These are phyloP conservation scores for Acipenser ruthenus DNA, from an alignment of 2,797 vertebrate species.

Conservation along the genomic window DNA sequence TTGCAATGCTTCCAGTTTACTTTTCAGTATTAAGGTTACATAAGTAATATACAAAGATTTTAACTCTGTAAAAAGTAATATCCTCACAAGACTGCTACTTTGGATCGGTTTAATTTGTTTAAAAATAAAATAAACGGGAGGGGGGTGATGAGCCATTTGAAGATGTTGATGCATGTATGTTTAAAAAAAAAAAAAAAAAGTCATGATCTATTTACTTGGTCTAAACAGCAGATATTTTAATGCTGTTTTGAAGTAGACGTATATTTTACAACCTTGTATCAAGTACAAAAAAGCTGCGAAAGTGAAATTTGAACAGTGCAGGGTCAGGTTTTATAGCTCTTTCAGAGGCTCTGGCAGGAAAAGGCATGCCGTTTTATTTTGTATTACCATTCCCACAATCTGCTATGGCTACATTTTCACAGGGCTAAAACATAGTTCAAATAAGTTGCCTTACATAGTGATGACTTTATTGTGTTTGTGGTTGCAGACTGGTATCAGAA, in stretches of 20 bases:
- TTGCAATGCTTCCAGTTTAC: conserved; percentile 42
- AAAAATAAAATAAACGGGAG: no score
- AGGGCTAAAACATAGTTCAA: not conserved
- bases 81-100: no score
- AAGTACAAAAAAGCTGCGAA: conserved; percentile 35
- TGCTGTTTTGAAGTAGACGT: not conserved
- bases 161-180: no score
- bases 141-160: no score
- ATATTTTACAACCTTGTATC: conserved; percentile 44
- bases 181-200: no score
- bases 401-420: not conserved
- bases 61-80: no score
- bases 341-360: conserved; percentile 51
- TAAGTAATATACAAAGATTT: not conserved
- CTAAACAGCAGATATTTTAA: not conserved
- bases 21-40: conserved; percentile 21
- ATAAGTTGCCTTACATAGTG: not conserved
- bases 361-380: conserved; percentile 43
- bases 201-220: no score
- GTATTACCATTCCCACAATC: conserved; percentile 61
- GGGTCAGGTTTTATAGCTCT: conserved; percentile 63
- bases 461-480: not conserved
- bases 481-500: not conserved
- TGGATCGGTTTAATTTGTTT: no score
- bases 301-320: conserved; percentile 42